A percentile compares a stretch with the other conserved stretches of the same genome.
phyloP scores from a whole-genome alignment of 2,888 invertebrate genomes.

The Pharmacophagus antenor region DNA sequence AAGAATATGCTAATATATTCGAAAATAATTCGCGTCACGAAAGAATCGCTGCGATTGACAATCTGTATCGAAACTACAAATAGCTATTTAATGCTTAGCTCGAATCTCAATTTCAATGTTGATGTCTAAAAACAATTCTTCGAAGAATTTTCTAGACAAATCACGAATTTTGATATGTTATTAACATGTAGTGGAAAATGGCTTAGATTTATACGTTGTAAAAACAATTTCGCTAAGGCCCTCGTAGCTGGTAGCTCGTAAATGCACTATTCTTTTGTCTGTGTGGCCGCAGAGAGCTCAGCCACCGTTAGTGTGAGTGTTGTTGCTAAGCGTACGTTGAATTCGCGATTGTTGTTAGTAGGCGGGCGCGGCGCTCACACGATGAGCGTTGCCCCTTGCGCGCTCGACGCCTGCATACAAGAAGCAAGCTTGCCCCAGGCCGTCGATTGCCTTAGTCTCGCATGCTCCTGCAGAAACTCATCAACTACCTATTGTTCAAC shows the following conservation, averaged over 20 bases:
- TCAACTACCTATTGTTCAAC: neutral
- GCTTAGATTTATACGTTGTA: neutral
- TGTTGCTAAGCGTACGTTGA: slow-evolving; percentile 75
- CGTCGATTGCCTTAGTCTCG: slow-evolving; percentile 48
- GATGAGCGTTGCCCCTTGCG: slow-evolving; percentile 73
- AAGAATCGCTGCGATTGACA: slow-evolving; percentile 26
- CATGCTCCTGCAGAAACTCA: slow-evolving; percentile 46
- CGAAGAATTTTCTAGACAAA: slow-evolving; percentile 7
- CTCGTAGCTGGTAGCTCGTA: slow-evolving; percentile 55
- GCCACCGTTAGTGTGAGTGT: slow-evolving; percentile 60
- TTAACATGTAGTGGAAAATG: neutral
- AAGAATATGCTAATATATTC: slow-evolving; percentile 17
- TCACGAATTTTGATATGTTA: neutral
- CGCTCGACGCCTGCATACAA: slow-evolving; percentile 13
- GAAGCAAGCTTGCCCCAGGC: slow-evolving; percentile 37
- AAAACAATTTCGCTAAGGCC: slow-evolving; percentile 39
- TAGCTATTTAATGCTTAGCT: slow-evolving; percentile 14
- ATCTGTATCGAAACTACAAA: slow-evolving; percentile 29
- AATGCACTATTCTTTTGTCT: slow-evolving; percentile 50
- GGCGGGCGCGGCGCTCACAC: slow-evolving; percentile 71
- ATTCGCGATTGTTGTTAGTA: slow-evolving; percentile 75
- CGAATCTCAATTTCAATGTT: slow-evolving; percentile 18
- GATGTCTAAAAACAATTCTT: slow-evolving; percentile 4
- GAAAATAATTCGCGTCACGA: slow-evolving; percentile 27
- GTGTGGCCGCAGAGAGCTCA: slow-evolving; percentile 56